A percentile compares a stretch with the other conserved stretches of the same genome.
Conservation (phyloP, 92 coral and sea anemone species). For the Zoanthus solanderi region DNA sequence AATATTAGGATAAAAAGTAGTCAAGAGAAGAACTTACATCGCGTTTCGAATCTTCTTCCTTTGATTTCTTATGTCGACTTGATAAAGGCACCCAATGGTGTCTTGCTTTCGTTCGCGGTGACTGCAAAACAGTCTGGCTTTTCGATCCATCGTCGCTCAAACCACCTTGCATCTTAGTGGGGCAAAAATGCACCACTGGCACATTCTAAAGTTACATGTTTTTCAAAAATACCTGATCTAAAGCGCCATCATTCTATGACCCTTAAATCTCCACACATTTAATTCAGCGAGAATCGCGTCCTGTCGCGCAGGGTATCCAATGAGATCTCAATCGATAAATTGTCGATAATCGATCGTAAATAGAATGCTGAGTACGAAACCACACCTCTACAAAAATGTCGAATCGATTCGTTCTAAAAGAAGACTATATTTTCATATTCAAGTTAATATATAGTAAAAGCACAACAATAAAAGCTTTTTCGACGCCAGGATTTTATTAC, state of each 20-base stretch:
- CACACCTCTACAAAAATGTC: too few species aligned
- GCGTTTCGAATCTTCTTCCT: constrained; percentile 40
- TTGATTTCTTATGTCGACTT: constrained; percentile 38
- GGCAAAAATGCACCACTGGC: not conserved
- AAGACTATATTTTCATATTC: too few species aligned
- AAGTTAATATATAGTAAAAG: too few species aligned
- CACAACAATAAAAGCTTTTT: too few species aligned
- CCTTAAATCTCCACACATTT: constrained; percentile 20
- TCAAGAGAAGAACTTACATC: constrained; percentile 26
- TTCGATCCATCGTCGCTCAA: constrained; percentile 5
- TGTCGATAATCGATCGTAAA: constrained; percentile 10
- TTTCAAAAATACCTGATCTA: constrained; percentile 22
- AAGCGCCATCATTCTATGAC: not conserved
- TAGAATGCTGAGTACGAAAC: not conserved
- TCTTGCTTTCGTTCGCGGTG: constrained; percentile 30
- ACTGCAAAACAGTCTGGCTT: constrained; percentile 16
- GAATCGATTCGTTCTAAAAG: too few species aligned
- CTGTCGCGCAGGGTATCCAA: constrained; percentile 41
- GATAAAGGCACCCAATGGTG: constrained; percentile 42
- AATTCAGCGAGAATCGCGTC: constrained; percentile 11
- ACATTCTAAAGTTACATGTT: constrained; percentile 23
- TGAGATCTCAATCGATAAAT: constrained; percentile 33
- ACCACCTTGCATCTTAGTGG: constrained; percentile 28
- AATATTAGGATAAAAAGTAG: not conserved
- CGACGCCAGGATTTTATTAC: too few species aligned